These are phyloP conservation scores for Ametastegia equiseti DNA, from an alignment of 2,888 invertebrate species.

Conservation along the genomic window DNA sequence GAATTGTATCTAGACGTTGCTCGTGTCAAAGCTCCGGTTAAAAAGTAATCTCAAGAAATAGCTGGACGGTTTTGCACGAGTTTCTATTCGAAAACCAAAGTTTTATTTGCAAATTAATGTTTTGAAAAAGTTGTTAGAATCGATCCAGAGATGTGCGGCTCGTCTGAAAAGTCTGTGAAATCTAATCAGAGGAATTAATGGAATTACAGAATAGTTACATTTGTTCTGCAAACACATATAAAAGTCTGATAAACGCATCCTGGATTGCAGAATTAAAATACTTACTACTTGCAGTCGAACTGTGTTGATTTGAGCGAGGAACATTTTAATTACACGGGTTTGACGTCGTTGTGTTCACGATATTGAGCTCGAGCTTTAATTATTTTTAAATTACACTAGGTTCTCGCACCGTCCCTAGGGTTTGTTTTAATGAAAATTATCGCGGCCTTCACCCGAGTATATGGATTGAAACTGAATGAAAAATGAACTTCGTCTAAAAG, in stretches of 20 bases:
- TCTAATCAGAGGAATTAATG: not conserved
- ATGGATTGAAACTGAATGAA: not conserved
- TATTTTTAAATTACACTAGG: not conserved
- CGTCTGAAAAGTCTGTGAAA: not conserved
- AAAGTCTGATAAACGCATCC: not conserved
- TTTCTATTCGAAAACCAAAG: not conserved
- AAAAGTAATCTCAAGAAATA: not conserved
- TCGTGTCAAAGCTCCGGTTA: not conserved
- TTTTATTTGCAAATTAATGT: not conserved
- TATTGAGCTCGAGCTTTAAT: conserved; percentile 2
- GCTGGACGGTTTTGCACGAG: not conserved
- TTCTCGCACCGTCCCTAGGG: not conserved
- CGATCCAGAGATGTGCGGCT: not conserved
- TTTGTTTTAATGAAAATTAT: not conserved
- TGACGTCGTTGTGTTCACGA: not conserved
- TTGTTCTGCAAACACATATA: not conserved
- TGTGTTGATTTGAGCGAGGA: not conserved
- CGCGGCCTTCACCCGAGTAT: not conserved
- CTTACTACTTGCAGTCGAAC: not conserved
- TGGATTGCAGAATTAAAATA: not conserved
- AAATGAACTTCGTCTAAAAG: not conserved
- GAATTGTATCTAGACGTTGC: not conserved
- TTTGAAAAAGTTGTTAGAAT: not conserved
- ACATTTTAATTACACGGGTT: conserved; percentile 1
- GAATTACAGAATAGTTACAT: not conserved